Conservation (phyloP, 2,797 vertebrate species). For the Sternotherus odoratus region DNA sequence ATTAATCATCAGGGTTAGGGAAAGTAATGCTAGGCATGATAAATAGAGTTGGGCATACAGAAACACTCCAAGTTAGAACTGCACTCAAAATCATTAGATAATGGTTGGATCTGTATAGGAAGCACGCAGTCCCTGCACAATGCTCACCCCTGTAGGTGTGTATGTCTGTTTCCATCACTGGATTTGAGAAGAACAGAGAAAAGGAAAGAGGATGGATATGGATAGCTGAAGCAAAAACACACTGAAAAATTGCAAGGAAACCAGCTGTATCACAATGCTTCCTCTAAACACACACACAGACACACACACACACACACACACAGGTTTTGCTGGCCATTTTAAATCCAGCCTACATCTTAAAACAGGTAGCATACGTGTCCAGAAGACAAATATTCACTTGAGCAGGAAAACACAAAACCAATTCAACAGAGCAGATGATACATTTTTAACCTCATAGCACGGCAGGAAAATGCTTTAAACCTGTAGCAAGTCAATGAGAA, state of each 20-base stretch:
- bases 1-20: slow-evolving; percentile 48
- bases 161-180: not conserved
- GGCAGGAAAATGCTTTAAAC: slow-evolving; percentile 71
- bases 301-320: not conserved
- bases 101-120: not conserved
- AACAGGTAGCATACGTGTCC: slow-evolving; percentile 46
- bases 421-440: slow-evolving; percentile 63
- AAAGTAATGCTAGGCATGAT: not conserved
- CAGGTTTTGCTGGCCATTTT: slow-evolving; percentile 16
- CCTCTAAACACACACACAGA: slow-evolving; percentile 3
- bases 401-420: slow-evolving; percentile 67
- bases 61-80: slow-evolving; percentile 24
- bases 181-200: slow-evolving; percentile 14
- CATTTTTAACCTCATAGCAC: slow-evolving; percentile 74
- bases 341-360: slow-evolving; percentile 47
- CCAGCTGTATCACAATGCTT: slow-evolving; percentile 31
- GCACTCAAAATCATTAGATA: slow-evolving; percentile 11
- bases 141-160: slow-evolving; percentile 56
- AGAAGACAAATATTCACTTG: slow-evolving; percentile 54
- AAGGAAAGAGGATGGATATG: slow-evolving; percentile 22
- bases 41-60: slow-evolving; percentile 44
- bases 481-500: slow-evolving; percentile 67
- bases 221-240: slow-evolving; percentile 36
- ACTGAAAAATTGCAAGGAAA: slow-evolving; percentile 28
- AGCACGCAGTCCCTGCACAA: not conserved